Evolutionary conservation across 2,888 invertebrate genomes (phyloP).

Genomic region (Drosophila robusta): DNA sequence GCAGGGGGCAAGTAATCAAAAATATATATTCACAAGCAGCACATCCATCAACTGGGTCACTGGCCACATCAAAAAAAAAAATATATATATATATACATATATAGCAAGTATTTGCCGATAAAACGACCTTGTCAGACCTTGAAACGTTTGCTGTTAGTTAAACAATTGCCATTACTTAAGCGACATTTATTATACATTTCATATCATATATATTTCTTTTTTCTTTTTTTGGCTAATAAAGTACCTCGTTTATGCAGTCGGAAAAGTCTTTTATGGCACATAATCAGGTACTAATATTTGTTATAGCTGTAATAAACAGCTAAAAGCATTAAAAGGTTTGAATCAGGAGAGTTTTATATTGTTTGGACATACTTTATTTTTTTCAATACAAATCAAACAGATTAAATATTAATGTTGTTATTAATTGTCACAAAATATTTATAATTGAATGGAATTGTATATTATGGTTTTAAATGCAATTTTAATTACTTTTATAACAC

Average conservation of each 20-base stretch:
- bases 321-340: not conserved
- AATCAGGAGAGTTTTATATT: not conserved
- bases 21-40: conserved; percentile 21
- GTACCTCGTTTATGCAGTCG: not conserved
- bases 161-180: conserved; percentile 25
- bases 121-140: conserved; percentile 84
- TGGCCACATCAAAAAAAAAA: conserved; percentile 68
- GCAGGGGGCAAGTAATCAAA: conserved; percentile 3
- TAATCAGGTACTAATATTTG: conserved; percentile 3
- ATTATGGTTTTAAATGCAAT: no score
- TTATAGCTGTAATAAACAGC: not conserved
- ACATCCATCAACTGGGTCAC: conserved; percentile 79
- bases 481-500: no score
- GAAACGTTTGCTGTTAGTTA: conserved; percentile 56
- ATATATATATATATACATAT: not conserved
- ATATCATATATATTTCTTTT: not conserved
- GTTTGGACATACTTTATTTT: no score
- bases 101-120: conserved; percentile 27
- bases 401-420: no score
- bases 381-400: no score
- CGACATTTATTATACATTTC: not conserved
- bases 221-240: not conserved
- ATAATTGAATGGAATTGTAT: no score
- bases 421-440: no score
- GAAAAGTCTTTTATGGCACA: not conserved